phyloP scores from a whole-genome alignment of 2,113 vertebrate species.

The Marcusenius ussheri region DNA sequence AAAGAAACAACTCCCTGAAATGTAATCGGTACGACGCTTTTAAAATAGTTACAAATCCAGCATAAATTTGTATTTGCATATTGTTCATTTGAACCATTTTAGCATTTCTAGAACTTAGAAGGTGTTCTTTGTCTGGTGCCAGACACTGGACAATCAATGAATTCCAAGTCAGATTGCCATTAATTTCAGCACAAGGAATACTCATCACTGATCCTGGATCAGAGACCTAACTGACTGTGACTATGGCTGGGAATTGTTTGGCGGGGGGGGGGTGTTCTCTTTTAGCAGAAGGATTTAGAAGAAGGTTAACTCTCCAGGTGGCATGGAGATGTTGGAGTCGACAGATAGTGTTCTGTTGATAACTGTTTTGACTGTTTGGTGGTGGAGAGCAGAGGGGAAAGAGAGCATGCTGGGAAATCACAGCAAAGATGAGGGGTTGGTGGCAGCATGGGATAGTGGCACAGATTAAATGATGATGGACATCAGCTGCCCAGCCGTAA shows the following conservation, averaged over 20 bases:
- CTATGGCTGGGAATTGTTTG: background rate
- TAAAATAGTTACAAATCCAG: background rate
- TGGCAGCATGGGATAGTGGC: background rate
- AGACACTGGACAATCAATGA: background rate
- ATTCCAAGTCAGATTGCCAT: background rate
- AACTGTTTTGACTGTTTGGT: background rate
- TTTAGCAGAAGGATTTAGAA: background rate
- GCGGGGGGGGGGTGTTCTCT: background rate
- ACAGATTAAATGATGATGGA: background rate
- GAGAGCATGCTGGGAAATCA: background rate
- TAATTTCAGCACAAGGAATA: background rate
- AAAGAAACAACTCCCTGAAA: background rate
- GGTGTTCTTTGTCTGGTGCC: background rate
- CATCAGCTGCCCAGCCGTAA: background rate
- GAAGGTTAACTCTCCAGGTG: background rate
- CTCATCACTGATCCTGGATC: background rate
- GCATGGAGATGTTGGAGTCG: background rate
- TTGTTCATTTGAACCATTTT: background rate
- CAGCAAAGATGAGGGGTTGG: conserved; percentile 10
- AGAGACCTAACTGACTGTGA: background rate
- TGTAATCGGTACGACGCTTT: background rate
- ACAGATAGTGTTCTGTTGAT: background rate
- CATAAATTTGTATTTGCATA: background rate
- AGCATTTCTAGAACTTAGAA: background rate
- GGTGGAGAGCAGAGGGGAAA: too few relatives aligned